Evolutionary conservation across 2,113 vertebrate species (phyloP).

Genomic region (Pheucticus melanocephalus): DNA sequence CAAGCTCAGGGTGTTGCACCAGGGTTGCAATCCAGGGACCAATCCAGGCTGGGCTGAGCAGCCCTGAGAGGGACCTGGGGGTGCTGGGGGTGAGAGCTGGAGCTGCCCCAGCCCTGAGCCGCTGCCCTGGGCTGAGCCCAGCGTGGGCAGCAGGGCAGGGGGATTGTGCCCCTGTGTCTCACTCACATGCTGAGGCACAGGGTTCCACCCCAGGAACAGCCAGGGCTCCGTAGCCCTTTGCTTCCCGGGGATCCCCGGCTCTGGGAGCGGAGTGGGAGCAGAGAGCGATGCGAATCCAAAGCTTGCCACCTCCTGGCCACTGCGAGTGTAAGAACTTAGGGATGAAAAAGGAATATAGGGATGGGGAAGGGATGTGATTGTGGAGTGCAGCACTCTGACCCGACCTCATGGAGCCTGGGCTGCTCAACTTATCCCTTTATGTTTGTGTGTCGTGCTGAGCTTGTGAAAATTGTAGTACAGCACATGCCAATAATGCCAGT

Average conservation of each 20-base stretch:
- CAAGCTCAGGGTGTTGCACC: background rate
- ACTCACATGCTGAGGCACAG: background rate
- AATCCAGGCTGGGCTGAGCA: background rate
- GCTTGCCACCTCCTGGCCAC: conserved; percentile 49
- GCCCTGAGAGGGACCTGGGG: background rate
- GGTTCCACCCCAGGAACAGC: background rate
- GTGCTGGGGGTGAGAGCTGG: background rate
- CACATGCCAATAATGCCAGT: accelerated
- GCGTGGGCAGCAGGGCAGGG: background rate
- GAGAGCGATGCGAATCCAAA: background rate
- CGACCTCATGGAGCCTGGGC: background rate
- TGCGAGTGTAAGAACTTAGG: accelerated
- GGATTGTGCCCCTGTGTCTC: background rate
- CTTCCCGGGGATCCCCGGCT: background rate
- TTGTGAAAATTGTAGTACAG: background rate
- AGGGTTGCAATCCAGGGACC: accelerated
- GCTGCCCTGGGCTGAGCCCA: background rate
- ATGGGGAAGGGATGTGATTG: background rate
- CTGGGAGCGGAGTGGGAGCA: background rate
- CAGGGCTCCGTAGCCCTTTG: background rate
- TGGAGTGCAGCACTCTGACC: background rate
- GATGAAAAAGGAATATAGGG: background rate
- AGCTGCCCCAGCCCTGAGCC: background rate
- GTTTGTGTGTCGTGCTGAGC: background rate
- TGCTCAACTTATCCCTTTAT: background rate